Conservation (phyloP, 2,113 vertebrate species). For the Agapornis roseicollis region DNA sequence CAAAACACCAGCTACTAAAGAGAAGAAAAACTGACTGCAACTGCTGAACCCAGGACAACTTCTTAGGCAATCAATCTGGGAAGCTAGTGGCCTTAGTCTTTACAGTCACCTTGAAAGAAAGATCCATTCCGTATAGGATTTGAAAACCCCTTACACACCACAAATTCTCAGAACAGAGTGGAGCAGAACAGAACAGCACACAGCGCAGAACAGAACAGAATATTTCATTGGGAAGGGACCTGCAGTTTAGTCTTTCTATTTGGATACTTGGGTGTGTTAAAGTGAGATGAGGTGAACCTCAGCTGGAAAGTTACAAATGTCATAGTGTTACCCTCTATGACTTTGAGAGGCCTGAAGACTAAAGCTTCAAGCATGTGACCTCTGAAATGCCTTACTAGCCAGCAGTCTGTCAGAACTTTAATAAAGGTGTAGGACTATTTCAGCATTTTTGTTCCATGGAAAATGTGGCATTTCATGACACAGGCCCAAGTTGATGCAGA, state of each 20-base stretch:
- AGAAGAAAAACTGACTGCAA: too few species aligned
- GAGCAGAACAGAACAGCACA: not conserved
- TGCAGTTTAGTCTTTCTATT: not conserved
- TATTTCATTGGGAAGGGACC: not conserved
- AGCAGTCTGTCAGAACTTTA: not conserved
- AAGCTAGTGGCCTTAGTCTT: not conserved
- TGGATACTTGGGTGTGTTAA: not conserved
- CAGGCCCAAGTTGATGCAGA: too few species aligned
- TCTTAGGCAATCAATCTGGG: not conserved
- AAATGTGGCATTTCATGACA: not conserved
- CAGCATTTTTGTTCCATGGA: not conserved
- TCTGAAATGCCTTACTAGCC: not conserved
- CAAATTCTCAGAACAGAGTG: not conserved
- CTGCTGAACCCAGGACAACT: too few species aligned
- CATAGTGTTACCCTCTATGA: not conserved
- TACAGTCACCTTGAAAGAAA: not conserved
- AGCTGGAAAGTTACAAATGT: not conserved
- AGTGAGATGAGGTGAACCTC: not conserved
- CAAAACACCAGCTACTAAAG: too few species aligned
- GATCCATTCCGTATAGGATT: not conserved
- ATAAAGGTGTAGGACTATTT: not conserved
- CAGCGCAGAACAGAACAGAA: not conserved
- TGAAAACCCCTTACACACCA: not conserved
- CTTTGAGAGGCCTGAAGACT: not conserved
- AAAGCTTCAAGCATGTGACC: not conserved